Base-by-base conservation (phyloP, 2,113 vertebrate genomes). In the Eolophus roseicapilla region DNA sequence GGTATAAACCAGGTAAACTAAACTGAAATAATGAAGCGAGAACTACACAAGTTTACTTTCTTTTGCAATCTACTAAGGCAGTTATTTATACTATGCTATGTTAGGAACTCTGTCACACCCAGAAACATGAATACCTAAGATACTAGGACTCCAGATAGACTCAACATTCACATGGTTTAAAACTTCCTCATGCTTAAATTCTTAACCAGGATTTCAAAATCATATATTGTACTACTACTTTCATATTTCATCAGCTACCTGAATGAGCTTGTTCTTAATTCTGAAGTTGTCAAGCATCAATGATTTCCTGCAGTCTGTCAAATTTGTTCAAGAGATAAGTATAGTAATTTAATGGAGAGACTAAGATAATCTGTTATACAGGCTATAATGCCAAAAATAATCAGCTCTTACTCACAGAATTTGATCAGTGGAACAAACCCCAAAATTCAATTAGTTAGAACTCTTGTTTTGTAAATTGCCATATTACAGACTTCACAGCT, bases 51-150 rank as follows among this genome's bases (percentile, higher is more conserved):
- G 52, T 64, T 53, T 20, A 60, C 33, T 50, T 73, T 21, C 37
- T 59, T 81, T 60, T 94, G 92, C 82, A 79, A 88, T 83, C 44
- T 63, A 29, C n/a, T 57, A 67, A 39, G 5, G 63, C 60, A 57
- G 41, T 76, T 53, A 41, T 55, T 88, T 35, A 39, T 23, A 14
- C 43, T 65, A 25, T 64, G 77, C 73, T 88, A 92, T 88, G 88
- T 67, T 23, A 96, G 90, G 94, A 93, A 93, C 82, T 81, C 76
- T 28, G 84, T 64, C 92, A 95, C 96, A 92, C 96, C 97, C 90
- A 92, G 95, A 52, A 86, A 91, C 59, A 74, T 2, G 33, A 97
- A 97, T 91, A 95, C 92, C 82, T 87, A 19, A 91, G 88, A 82
- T 87, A 75, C 44, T 81, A 35, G 4, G 52, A 24, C 83, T 80